Evolutionary conservation across 1,140 invertebrate species (phyloP).

Genomic region (Drosophila novamexicana): DNA sequence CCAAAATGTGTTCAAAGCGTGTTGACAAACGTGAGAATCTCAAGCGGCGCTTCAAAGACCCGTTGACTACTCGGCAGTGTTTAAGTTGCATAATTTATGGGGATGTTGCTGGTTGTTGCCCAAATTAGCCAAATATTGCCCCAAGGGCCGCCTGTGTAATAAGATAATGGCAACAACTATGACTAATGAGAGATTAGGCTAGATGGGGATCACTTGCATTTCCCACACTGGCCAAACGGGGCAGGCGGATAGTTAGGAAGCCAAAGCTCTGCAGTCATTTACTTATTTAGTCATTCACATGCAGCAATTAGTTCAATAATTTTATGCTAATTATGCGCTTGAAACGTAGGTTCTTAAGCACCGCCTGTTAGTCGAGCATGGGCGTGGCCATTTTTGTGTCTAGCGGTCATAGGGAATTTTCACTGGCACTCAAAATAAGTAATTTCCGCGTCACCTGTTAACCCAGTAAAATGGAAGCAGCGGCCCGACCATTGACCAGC

Average conservation of each 20-base stretch:
- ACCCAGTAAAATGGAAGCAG: constrained; percentile 65
- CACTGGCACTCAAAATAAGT: constrained; percentile 39
- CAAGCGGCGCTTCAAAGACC: constrained; percentile 68
- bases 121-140: constrained; percentile 71
- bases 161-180: constrained; percentile 27
- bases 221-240: constrained; percentile 50
- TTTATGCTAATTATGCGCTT: constrained; percentile 70
- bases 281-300: constrained; percentile 51
- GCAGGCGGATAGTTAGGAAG: background rate
- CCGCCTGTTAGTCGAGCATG: constrained; percentile 28
- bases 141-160: constrained; percentile 41
- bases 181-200: constrained; percentile 53
- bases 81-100: constrained; percentile 73
- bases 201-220: constrained; percentile 59
- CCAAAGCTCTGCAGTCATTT: constrained; percentile 23
- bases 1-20: constrained; percentile 16
- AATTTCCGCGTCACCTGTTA: constrained; percentile 72
- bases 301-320: constrained; percentile 77
- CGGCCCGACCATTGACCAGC: constrained; percentile 59
- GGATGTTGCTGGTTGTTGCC: constrained; percentile 28
- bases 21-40: constrained; percentile 75
- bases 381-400: constrained; percentile 53
- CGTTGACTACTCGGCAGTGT: background rate
- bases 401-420: constrained; percentile 69
- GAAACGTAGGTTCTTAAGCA: constrained; percentile 52